These are phyloP conservation scores for Amphipoea lucens DNA, from an alignment of 2,888 invertebrate species.

Conservation along the genomic window DNA sequence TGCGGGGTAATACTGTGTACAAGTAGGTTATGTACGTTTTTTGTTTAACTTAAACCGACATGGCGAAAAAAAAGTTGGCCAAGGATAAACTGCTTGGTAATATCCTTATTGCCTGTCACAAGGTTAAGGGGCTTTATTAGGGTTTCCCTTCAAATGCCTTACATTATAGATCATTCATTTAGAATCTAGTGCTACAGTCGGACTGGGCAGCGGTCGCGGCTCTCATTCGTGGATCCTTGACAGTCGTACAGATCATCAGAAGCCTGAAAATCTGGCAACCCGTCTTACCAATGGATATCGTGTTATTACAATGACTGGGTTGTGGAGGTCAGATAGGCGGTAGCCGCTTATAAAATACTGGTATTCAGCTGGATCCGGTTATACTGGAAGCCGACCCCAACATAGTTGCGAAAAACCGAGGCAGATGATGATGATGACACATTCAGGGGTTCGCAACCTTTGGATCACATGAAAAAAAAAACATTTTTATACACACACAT, in stretches of 20 bases:
- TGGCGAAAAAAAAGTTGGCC: conserved; percentile 25
- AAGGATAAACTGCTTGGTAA: conserved; percentile 24
- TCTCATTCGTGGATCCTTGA: background rate
- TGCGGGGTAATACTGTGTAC: background rate
- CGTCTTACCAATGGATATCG: background rate
- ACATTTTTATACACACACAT: no score
- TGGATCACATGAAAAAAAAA: no score
- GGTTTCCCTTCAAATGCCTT: conserved; percentile 24
- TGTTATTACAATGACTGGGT: background rate
- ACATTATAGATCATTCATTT: background rate
- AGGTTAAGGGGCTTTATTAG: conserved; percentile 48
- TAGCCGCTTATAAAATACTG: background rate
- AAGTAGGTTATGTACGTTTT: background rate
- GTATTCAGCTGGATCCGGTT: background rate
- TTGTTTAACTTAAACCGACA: conserved; percentile 25
- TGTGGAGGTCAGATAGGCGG: background rate
- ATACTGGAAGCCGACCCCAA: background rate
- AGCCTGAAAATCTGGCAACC: background rate
- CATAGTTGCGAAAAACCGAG: background rate
- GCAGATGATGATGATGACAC: background rate
- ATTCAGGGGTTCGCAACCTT: no score
- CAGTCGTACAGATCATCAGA: background rate
- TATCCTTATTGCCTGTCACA: conserved; percentile 29
- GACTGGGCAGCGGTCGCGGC: background rate
- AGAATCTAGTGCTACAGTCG: background rate